A percentile compares a stretch with the other conserved stretches of the same genome.
Conservation (phyloP, 2,797 vertebrate species). For the Mormyrus proboscirostris region DNA sequence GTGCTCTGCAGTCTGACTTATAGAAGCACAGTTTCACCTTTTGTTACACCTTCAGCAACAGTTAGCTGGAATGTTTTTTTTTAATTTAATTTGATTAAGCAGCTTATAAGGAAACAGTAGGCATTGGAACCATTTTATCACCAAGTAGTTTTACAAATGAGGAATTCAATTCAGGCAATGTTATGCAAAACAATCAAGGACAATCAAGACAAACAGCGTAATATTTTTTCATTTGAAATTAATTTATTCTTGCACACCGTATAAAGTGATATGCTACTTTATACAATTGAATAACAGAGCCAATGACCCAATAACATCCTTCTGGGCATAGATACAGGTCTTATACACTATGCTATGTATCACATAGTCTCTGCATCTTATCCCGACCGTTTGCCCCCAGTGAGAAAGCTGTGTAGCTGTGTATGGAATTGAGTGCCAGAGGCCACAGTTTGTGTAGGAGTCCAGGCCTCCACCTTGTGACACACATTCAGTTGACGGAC, state of each 20-base stretch:
- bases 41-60: neutral
- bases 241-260: neutral
- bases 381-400: neutral
- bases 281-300: neutral
- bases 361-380: neutral
- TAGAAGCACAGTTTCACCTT: neutral
- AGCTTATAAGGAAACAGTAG: neutral
- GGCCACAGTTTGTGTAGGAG: neutral
- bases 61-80: neutral
- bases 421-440: neutral
- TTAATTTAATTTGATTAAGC: neutral
- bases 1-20: neutral
- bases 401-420: neutral
- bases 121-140: neutral
- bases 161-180: neutral
- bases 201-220: neutral
- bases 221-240: neutral
- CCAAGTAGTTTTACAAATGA: neutral
- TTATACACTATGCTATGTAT: neutral
- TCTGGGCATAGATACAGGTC: neutral
- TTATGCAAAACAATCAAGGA: neutral
- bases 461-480: neutral
- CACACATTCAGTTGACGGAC: neutral
- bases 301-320: neutral
- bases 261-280: neutral